Evolutionary conservation across 2,113 vertebrate species (phyloP), one percentile per base, ranked within the genome.

Genomic region (Opisthocomus hoazin): DNA sequence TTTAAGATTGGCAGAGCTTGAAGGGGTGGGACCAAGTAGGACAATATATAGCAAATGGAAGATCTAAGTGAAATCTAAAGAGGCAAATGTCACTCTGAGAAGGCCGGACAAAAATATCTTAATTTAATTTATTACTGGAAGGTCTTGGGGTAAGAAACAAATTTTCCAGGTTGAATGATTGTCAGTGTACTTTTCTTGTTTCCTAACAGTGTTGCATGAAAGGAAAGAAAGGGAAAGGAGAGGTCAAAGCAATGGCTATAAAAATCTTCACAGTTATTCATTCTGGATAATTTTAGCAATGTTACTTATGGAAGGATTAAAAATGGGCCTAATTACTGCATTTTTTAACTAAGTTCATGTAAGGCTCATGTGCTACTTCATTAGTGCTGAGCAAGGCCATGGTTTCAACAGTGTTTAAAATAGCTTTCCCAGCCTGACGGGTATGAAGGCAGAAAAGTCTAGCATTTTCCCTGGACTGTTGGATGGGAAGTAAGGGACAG

Each of bases 301-400:
- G 8, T 64, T 95, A 54, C 16, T 83, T 74, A 56, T 11, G 45
- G 51, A 89, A 10, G 90, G 32, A 69, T 76, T 89, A 60, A 87
- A 87, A 81, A 58, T 41, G 8, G 48, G 65, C 32, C 12, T 81
- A 66, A 91, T 88, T 84, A 24, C 29, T 77, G n/a, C 3, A 24
- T 13, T 90, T 97, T 89, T 88, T 34, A 94, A 61, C 50, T 85
- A 92, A 88, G 51, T 86, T 89, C 93, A 56, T 46, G 15, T 69
- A 71, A 79, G 74, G 30, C 32, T 71, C 61, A n/a, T 8, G n/a
- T 50, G 24, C 18, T 79, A 23, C 46, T 69, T 84, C 53, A 64
- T 73, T 53, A 41, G 19, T 34, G 32, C 20, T 57, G 45, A 58
- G 5, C 11, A 54, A 73, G 70, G 24, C 8, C 18, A 36, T 57